Evolutionary conservation across 2,113 vertebrate species (phyloP), one percentile per base, ranked within the genome.

Genomic region (Chitala chitala): DNA sequence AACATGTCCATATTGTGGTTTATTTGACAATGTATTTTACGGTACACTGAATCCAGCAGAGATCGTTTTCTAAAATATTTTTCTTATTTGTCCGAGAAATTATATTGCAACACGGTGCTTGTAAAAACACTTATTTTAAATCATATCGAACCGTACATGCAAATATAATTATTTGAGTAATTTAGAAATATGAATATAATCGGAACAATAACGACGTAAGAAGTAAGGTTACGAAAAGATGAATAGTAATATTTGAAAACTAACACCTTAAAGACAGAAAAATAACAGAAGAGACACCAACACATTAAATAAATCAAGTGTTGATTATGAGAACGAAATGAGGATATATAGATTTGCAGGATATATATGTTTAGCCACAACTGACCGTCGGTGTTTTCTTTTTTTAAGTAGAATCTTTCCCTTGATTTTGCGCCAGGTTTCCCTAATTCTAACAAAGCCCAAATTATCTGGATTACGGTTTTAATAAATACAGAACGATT

Each of bases 391-490:
- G 20, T 70, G 51, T 50, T 44, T 75, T 20, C n/a, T 55, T 42
- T 40, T 58, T 12, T 26, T 50, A 55, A 3, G 44, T 13, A n/a
- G 55, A 78, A 78, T 74, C 74, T 73, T 2, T 31, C 13, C 7
- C 2, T 65, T 0, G 44, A 71, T 51, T 75, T 56, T 64, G 59
- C 6, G 44, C 36, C 42, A 79, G 46, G 5, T 24, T 59, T 58
- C n/a, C 68, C 71, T 68, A 72, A 69, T 58, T 24, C 22, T 63
- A 76, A 72, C 40, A 55, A 69, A 75, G 68, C n/a, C 17, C 22
- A 61, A 40, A 3, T 24, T 6, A 61, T 51, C 22, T 55, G 58
- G 44, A 63, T 72, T 65, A 71, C 13, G 38, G 24, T 53, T 50
- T 65, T 76, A 7, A 61, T 22, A 31, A 59, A 68, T 56, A 68